Evolutionary conservation across 1,140 invertebrate genomes (phyloP).

Genomic region (Drosophila saltans): DNA sequence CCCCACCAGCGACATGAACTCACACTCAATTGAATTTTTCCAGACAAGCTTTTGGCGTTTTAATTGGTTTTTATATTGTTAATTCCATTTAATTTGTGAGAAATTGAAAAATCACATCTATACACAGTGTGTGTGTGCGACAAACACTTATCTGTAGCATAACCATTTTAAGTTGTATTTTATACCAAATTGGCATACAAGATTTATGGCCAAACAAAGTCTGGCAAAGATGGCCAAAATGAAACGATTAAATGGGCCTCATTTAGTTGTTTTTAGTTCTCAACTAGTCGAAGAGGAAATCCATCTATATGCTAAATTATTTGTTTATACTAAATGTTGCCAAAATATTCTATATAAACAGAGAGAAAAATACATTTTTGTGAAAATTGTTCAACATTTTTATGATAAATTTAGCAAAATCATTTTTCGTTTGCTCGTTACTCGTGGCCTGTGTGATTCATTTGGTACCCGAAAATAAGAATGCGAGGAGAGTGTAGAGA

Average conservation of each 20-base stretch:
- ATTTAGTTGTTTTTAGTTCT: constrained; percentile 42
- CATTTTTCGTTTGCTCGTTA: constrained; percentile 15
- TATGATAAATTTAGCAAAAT: constrained; percentile 57
- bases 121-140: constrained; percentile 4
- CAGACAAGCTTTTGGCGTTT: constrained; percentile 13
- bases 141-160: constrained; percentile 22
- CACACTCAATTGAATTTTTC: constrained; percentile 1
- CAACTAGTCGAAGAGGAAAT: constrained; percentile 37
- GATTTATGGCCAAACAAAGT: constrained; percentile 37
- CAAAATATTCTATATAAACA: constrained; percentile 68
- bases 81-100: constrained; percentile 28
- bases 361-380: background rate
- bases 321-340: constrained; percentile 67
- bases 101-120: constrained; percentile 42
- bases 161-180: constrained; percentile 56
- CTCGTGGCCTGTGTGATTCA: constrained; percentile 31
- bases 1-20: background rate
- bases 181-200: background rate
- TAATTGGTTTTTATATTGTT: constrained; percentile 38
- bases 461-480: background rate
- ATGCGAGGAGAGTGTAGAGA: background rate
- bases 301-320: constrained; percentile 27
- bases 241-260: constrained; percentile 57
- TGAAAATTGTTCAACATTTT: constrained; percentile 38
- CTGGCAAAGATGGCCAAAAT: constrained; percentile 37